Evolutionary conservation across 2,888 invertebrate genomes (phyloP), one percentile per base, ranked within the genome.

Genomic region (Orthonychiurus folsomi): DNA sequence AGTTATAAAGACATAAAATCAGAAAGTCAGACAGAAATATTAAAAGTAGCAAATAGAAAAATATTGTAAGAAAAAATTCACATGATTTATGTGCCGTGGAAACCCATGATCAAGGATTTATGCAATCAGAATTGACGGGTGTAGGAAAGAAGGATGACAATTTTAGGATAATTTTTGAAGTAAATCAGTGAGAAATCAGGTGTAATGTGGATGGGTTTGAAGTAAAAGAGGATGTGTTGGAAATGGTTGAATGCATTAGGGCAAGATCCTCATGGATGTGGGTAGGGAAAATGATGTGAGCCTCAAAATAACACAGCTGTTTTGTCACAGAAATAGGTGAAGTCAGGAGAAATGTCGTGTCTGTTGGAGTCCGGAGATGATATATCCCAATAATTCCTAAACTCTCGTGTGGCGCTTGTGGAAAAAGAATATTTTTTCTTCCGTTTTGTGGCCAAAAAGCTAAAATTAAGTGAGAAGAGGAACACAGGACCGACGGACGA

Each of bases 221-320:
- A 26, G 27, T 25, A 56, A 25, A 56, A n/a, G n/a, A n/a, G n/a
- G n/a, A n/a, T n/a, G n/a, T n/a, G n/a, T n/a, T n/a, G n/a, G n/a
- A n/a, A n/a, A n/a, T n/a, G n/a, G n/a, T 56, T 52, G 21, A 20
- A 21, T 23, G 5, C n/a, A 5, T 9, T 52, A 20, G 52, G 24
- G 5, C 52, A 55, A 53, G 50, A 61, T 37, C 37, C 20, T 52
- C 52, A n/a, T n/a, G n/a, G 9, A 21, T 52, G 5, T 37, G 37
- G 15, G 52, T 12, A 52, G 52, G 21, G 21, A 66, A 50, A 63
- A 63, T 63, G 61, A 63, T 63, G 60, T 63, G 61, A 61, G 37
- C 15, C 56, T 59, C 63, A 65, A 65, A 65, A 65, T 65, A 65
- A 65, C 65, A 65, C 63, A 65, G 65, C 63, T 63, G 61, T 61